Base-by-base conservation (phyloP, 2,113 vertebrate genomes). In the Saccopteryx leptura region DNA sequence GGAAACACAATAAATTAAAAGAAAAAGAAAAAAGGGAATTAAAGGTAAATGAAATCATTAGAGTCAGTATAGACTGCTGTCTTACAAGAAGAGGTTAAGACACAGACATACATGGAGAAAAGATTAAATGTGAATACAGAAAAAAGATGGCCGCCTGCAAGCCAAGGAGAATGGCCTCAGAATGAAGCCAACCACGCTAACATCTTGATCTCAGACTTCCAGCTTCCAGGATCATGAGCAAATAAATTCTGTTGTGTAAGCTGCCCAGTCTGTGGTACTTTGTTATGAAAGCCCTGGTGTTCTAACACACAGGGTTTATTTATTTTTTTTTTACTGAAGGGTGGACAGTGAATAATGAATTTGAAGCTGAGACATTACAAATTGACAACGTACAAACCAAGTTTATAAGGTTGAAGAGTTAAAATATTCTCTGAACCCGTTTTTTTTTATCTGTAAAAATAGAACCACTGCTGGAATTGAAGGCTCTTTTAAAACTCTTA, bases 391-490 rank as follows among this genome's bases (percentile, higher is more conserved):
- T 9, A 48, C n/a, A 14, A 9, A 39, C 8, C 10, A 75, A 13
- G 5, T 33, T 94, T 66, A 56, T 61, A 94, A 75, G 21, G 52
- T 63, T 75, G 15, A 12, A 72, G 75, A 46, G 19, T 80, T 69
- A 88, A 85, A 82, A 85, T 48, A 82, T 89, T 60, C 24, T n/a
- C n/a, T 78, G 48, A 90, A 74, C 13, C 65, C 48, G 0, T 76
- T 81, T 85, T 71, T 26, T 85, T 28, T 85, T 74, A 75, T 69
- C 31, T 61, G 0, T 78, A 83, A 90, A 92, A 83, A 82, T 72
- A 21, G 39, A 50, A 61, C 74, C 46, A 18, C 90, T 76, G 69
- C 15, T 39, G 82, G 81, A 71, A 75, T 11, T 13, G 19, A 75
- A 91, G 58, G 12, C 2, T 74, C 26, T 46, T 80, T 54, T 83